Conservation (phyloP, 1,140 invertebrate genomes). For the Vanessa tameamea region DNA sequence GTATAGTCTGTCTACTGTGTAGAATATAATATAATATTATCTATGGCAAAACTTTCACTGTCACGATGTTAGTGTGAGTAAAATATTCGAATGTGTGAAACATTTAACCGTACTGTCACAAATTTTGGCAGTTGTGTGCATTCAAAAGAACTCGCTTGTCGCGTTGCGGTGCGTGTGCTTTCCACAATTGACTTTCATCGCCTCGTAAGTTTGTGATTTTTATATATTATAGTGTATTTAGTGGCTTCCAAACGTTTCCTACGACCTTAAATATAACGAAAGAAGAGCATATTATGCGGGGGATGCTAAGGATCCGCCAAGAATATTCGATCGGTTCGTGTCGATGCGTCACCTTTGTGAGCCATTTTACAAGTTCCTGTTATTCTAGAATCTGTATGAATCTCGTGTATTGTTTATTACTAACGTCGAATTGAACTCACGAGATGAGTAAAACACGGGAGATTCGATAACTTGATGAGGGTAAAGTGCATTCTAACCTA, state of each 20-base stretch:
- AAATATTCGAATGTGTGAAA: constrained; percentile 31
- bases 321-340: constrained; percentile 76
- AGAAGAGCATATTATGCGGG: constrained; percentile 14
- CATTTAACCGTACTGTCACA: constrained; percentile 31
- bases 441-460: neutral
- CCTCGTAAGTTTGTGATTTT: constrained; percentile 78
- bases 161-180: constrained; percentile 76
- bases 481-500: constrained; percentile 33
- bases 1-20: neutral
- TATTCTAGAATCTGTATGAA: constrained; percentile 54
- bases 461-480: constrained; percentile 16
- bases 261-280: constrained; percentile 11
- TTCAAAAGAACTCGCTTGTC: constrained; percentile 73
- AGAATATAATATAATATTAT: constrained; percentile 13
- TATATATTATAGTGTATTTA: constrained; percentile 63
- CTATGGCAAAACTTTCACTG: constrained; percentile 35
- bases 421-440: neutral
- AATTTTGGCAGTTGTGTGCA: constrained; percentile 50
- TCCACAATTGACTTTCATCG: constrained; percentile 77
- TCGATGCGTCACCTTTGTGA: constrained; percentile 80
- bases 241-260: constrained; percentile 41
- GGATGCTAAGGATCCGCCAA: constrained; percentile 47
- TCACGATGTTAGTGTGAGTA: constrained; percentile 34
- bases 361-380: constrained; percentile 76
- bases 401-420: constrained; percentile 26